Conservation (phyloP, 2,888 invertebrate genomes). For the Zelleria hepariella region DNA sequence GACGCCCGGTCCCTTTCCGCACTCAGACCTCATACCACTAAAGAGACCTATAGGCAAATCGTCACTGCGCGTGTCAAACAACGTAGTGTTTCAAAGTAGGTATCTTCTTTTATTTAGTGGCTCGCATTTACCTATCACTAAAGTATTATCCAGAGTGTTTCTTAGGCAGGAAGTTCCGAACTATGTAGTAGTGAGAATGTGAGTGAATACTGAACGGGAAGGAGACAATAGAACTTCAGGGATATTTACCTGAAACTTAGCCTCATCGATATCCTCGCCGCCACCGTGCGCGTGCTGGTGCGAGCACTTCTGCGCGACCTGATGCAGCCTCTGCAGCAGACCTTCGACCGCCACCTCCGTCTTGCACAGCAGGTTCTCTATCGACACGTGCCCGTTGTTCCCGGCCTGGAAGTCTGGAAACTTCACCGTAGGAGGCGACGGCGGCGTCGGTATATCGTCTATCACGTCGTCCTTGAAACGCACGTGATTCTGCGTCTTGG, state of each 20-base stretch:
- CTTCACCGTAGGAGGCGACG: slow-evolving; percentile 55
- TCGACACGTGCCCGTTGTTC: slow-evolving; percentile 72
- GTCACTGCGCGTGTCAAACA: too few species aligned
- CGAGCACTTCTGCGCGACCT: slow-evolving; percentile 79
- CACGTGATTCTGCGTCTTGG: slow-evolving; percentile 58
- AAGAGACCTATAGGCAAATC: too few species aligned
- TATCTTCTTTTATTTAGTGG: too few species aligned
- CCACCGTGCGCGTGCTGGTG: slow-evolving; percentile 83
- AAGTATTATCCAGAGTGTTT: too few species aligned
- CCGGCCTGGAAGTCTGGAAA: slow-evolving; percentile 48
- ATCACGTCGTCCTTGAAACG: slow-evolving; percentile 59
- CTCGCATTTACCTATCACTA: too few species aligned
- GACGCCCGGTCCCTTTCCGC: too few species aligned
- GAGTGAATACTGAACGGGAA: too few species aligned
- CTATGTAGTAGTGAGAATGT: too few species aligned
- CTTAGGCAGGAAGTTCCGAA: too few species aligned
- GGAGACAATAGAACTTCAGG: neutral
- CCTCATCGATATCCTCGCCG: slow-evolving; percentile 80
- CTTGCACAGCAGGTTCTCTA: slow-evolving; percentile 75
- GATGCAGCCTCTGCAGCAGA: slow-evolving; percentile 76
- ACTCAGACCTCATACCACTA: too few species aligned
- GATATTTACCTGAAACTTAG: slow-evolving; percentile 79
- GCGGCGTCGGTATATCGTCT: slow-evolving; percentile 61
- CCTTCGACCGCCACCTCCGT: slow-evolving; percentile 80
- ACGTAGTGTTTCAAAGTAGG: too few species aligned